Evolutionary conservation across 2,888 invertebrate species (phyloP).

Genomic region (Microplitis manilae): DNA sequence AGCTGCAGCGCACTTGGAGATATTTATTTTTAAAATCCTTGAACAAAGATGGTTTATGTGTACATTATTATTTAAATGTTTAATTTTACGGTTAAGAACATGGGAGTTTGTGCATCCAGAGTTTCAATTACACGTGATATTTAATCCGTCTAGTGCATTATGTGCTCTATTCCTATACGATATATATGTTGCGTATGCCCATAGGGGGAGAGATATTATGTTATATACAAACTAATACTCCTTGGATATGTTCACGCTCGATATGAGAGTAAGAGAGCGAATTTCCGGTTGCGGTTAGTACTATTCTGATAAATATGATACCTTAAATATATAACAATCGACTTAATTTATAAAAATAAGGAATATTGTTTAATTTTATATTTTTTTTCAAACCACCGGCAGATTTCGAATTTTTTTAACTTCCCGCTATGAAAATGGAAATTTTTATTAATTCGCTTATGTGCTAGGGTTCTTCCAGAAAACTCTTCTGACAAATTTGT

Average conservation of each 20-base stretch:
- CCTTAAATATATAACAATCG: not conserved
- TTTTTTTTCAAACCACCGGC: too few species aligned
- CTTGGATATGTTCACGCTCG: constrained; percentile 34
- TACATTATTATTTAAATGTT: constrained; percentile 36
- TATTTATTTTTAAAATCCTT: not conserved
- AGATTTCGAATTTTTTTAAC: too few species aligned
- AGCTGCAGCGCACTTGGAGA: too few species aligned
- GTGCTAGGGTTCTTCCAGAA: too few species aligned
- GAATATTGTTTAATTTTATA: too few species aligned
- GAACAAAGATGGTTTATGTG: constrained; percentile 10
- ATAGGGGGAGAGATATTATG: not conserved
- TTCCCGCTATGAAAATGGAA: too few species aligned
- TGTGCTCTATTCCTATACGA: not conserved
- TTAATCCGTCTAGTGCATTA: constrained; percentile 22
- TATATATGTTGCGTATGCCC: constrained; percentile 11
- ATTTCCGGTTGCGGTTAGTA: constrained; percentile 40
- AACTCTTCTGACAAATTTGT: too few species aligned
- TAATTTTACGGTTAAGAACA: constrained; percentile 42
- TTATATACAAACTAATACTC: not conserved
- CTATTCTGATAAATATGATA: not conserved
- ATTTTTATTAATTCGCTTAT: too few species aligned
- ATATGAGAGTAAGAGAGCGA: constrained; percentile 38
- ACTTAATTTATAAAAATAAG: too few species aligned
- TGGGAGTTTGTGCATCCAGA: constrained; percentile 32
- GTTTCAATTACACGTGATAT: constrained; percentile 37